A percentile compares a stretch with the other conserved stretches of the same genome.
Conservation (phyloP, 2,797 vertebrate species). For the Anas acuta region DNA sequence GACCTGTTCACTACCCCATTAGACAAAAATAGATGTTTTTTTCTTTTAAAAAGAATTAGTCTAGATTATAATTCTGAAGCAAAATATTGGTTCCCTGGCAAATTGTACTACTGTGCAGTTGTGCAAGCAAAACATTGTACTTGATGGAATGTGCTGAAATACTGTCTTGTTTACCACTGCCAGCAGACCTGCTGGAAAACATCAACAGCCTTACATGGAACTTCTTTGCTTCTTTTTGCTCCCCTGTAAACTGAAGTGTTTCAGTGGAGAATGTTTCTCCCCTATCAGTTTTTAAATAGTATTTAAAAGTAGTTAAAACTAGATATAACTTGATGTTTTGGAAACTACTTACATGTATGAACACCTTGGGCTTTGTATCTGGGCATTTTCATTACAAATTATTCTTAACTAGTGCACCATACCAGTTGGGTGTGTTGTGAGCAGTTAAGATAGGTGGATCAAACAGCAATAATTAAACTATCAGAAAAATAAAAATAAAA, state of each 20-base stretch:
- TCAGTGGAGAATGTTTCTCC: background rate
- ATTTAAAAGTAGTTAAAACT: background rate
- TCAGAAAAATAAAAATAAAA: background rate
- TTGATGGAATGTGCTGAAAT: background rate
- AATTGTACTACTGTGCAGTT: background rate
- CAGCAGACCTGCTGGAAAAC: background rate
- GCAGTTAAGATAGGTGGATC: background rate
- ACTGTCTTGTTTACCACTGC: background rate
- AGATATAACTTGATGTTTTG: background rate
- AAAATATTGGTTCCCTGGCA: background rate
- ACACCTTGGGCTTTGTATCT: background rate
- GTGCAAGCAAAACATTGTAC: constrained; percentile 1
- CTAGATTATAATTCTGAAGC: background rate
- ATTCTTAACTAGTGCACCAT: background rate
- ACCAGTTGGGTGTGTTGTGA: background rate
- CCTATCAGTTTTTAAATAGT: background rate
- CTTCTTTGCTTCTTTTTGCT: background rate
- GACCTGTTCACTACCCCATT: background rate
- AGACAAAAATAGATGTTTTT: background rate
- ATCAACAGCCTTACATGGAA: background rate
- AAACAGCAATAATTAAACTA: background rate
- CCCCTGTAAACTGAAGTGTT: background rate
- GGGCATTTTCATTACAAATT: background rate
- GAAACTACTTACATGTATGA: background rate
- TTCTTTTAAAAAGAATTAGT: background rate